These are phyloP conservation scores for Sminthopsis crassicaudata DNA, from an alignment of 2,113 vertebrate genomes.

Conservation along the genomic window DNA sequence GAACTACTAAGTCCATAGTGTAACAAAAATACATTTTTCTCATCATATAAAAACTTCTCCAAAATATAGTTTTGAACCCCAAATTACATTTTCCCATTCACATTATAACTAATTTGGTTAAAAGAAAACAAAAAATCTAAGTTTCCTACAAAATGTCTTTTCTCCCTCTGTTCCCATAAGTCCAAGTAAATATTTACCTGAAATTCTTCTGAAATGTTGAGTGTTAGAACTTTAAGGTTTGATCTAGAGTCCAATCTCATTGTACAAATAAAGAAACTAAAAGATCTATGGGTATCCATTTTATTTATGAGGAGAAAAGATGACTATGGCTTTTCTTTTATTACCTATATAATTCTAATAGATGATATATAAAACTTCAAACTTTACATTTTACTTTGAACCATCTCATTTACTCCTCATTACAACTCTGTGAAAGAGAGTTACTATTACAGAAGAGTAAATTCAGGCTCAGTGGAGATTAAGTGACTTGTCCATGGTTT, in stretches of 20 bases:
- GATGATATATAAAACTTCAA: not conserved
- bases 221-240: not conserved
- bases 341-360: not conserved
- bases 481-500: not conserved
- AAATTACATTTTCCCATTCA: not conserved
- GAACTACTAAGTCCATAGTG: not conserved
- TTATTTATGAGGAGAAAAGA: slow-evolving; percentile 31
- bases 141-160: slow-evolving; percentile 18
- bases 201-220: not conserved
- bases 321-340: not conserved
- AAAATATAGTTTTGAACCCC: not conserved
- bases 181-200: not conserved
- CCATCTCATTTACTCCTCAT: not conserved
- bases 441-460: not conserved
- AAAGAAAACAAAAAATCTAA: not conserved
- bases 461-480: not conserved
- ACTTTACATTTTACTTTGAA: not conserved
- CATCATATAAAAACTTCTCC: not conserved
- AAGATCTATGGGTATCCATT: not conserved
- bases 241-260: not conserved
- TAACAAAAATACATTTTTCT: slow-evolving; percentile 34
- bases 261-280: slow-evolving; percentile 19
- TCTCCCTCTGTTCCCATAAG: not conserved
- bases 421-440: not conserved
- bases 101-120: not conserved